These are phyloP conservation scores for Cyaniris semiargus DNA, from an alignment of 2,888 invertebrate species.

Conservation along the genomic window DNA sequence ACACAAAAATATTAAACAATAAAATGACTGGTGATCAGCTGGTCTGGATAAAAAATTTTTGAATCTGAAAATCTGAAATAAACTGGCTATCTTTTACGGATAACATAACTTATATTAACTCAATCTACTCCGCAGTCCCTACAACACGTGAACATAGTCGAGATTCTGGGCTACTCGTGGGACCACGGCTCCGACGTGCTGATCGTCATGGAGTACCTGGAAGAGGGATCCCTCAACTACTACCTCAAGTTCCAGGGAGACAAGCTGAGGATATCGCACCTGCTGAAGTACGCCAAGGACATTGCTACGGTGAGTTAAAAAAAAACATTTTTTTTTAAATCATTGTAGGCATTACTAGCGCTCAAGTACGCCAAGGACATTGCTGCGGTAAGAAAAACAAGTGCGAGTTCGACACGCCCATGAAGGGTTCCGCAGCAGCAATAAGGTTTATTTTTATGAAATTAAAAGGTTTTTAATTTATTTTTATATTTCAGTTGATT, in stretches of 20 bases:
- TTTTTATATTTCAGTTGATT: too few relatives aligned
- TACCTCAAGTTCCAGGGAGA: conserved; percentile 89
- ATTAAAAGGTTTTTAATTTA: too few relatives aligned
- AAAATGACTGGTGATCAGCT: too few relatives aligned
- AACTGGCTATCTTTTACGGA: too few relatives aligned
- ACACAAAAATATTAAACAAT: too few relatives aligned
- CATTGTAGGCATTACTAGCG: neutral
- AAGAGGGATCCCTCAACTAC: conserved; percentile 89
- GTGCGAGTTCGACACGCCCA: too few relatives aligned
- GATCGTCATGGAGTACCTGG: conserved; percentile 94
- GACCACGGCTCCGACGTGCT: conserved; percentile 86
- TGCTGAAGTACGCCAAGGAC: conserved; percentile 89
- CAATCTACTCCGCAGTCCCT: conserved; percentile 77
- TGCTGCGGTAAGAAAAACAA: conserved; percentile 83
- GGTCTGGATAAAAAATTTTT: too few relatives aligned
- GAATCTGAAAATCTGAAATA: too few relatives aligned
- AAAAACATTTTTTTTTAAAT: too few relatives aligned
- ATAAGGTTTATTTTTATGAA: too few relatives aligned
- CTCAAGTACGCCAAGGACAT: conserved; percentile 91
- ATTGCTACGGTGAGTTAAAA: conserved; percentile 84
- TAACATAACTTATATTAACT: too few relatives aligned
- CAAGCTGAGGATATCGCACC: conserved; percentile 80
- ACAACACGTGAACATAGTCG: conserved; percentile 92
- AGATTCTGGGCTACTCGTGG: conserved; percentile 90
- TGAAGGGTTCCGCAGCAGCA: too few relatives aligned